Evolutionary conservation across 2,888 invertebrate genomes (phyloP), one percentile per base, ranked within the genome.

Genomic region (Cistogaster globosa): DNA sequence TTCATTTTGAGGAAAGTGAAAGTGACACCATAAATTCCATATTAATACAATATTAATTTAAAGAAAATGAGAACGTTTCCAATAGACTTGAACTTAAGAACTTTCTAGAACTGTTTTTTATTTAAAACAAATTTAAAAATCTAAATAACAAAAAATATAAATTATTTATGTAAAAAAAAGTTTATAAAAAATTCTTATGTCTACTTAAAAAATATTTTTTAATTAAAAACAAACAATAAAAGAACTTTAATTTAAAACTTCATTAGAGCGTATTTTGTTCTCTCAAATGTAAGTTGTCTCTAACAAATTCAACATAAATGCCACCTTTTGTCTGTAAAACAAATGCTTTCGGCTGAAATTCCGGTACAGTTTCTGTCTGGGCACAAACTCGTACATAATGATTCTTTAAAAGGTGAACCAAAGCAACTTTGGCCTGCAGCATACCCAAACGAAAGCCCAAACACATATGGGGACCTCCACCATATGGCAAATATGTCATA

Each of bases 381-480:
- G 85, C 74, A 12, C 89, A 90, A 3, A 69, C 48, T 11, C 83
- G 83, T 0, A 92, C 90, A 20, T 69, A 83, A 79, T 91, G 90
- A 79, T 92, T 91, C 75, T 88, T 90, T 0, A 92, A 84, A 9
- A 92, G 80, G 58, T 90, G 89, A 0, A 92, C 87, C 4, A 92
- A 62, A 3, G 91, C 92, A 90, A 71, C 91, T 90, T 79, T 83
- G n/a, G 57, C 67, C 36, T 72, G 67, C 53, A 83, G 14, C 36
- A 74, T 55, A 51, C 78, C 78, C 12, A 83, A 53, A 57, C 83
- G 78, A 5, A 12, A 20, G 1, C 83, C 83, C 32, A 83, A 36
- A 32, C 92, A 92, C 63, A 90, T 90, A 51, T 89, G 91, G 0
- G 90, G 90, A 0, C 92, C 92, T 1, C 83, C 62, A 0, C 92